These are phyloP conservation scores for Gastrophysa polygoni DNA, from an alignment of 2,888 invertebrate species.

Conservation along the genomic window DNA sequence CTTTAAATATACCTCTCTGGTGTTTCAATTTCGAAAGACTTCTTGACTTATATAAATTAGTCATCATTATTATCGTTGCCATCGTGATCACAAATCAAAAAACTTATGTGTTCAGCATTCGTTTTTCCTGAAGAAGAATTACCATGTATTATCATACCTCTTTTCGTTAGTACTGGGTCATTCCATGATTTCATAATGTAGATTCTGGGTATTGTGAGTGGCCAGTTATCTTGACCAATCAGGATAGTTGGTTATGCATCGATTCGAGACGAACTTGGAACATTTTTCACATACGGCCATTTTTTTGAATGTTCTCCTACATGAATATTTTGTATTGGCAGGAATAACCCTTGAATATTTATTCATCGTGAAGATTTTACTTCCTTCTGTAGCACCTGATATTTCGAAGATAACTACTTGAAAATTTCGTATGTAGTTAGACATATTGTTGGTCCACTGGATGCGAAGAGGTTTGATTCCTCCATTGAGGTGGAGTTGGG, in stretches of 20 bases:
- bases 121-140: neutral
- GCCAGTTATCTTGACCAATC: slow-evolving; percentile 2
- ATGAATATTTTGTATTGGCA: neutral
- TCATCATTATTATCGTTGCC: neutral
- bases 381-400: neutral
- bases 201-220: neutral
- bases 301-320: neutral
- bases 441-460: slow-evolving; percentile 9
- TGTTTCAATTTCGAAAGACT: neutral
- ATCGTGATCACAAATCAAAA: neutral
- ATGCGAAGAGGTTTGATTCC: slow-evolving; percentile 5
- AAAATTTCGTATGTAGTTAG: neutral
- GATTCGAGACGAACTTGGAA: neutral
- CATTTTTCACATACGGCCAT: neutral
- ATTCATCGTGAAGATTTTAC: neutral
- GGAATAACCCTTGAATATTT: neutral
- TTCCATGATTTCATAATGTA: neutral
- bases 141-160: neutral
- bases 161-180: neutral
- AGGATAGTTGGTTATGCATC: neutral
- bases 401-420: neutral
- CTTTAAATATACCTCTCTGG: neutral
- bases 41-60: neutral
- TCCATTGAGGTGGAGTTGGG: neutral
- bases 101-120: neutral